These are phyloP conservation scores for Mantis religiosa DNA, from an alignment of 2,888 invertebrate genomes.

Conservation along the genomic window DNA sequence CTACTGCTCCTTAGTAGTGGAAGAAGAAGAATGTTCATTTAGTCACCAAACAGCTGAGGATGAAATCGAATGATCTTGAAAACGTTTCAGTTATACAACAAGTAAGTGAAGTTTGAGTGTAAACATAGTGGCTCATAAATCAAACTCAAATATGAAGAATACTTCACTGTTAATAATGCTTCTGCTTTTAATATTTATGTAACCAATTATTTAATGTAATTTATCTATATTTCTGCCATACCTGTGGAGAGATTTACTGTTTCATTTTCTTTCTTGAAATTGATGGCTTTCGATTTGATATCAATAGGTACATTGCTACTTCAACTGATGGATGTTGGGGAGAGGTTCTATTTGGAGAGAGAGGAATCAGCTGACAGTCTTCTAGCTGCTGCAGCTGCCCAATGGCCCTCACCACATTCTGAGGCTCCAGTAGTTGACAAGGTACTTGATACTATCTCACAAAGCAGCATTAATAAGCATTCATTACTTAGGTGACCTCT, in stretches of 20 bases:
- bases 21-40: too few relatives aligned
- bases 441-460: not conserved
- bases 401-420: slow-evolving; percentile 24
- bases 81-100: too few relatives aligned
- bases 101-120: too few relatives aligned
- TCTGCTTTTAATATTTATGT: too few relatives aligned
- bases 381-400: slow-evolving; percentile 45
- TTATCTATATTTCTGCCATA: not conserved
- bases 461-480: not conserved
- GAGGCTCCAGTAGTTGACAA: slow-evolving; percentile 3
- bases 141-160: too few relatives aligned
- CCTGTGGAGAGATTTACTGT: not conserved
- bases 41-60: too few relatives aligned
- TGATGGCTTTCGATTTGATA: slow-evolving; percentile 19
- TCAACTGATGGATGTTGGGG: slow-evolving; percentile 77
- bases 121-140: too few relatives aligned
- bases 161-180: too few relatives aligned
- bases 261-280: not conserved
- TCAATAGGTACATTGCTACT: slow-evolving; percentile 69
- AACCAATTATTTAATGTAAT: not conserved
- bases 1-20: too few relatives aligned
- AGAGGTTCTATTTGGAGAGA: slow-evolving; percentile 52
- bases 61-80: too few relatives aligned
- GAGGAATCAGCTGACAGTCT: slow-evolving; percentile 67
- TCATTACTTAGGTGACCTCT: too few relatives aligned